Evolutionary conservation across 2,113 vertebrate species (phyloP), one percentile per base, ranked within the genome.

Genomic region (Pluvialis apricaria): DNA sequence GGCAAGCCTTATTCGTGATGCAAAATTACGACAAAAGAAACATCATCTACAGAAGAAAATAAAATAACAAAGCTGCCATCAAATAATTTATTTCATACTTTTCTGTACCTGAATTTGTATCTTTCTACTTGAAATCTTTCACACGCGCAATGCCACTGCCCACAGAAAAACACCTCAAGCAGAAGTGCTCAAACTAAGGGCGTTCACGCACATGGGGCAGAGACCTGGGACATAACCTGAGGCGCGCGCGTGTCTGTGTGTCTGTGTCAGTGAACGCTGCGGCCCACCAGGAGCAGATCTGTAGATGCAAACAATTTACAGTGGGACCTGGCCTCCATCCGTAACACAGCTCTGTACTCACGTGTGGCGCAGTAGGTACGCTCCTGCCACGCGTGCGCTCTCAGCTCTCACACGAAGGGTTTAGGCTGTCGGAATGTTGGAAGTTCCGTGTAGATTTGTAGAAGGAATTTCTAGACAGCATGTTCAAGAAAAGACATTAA

Each of bases 351-450:
- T 29, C 61, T 71, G 72, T n/a, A 10, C 49, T 29, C 14, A 1
- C 1, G 2, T 2, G 0, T 11, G 57, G 60, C 3, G 2, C 88
- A 5, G 10, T 0, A 1, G 7, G 25, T 7, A 16, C 2, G 2
- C 15, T 31, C 64, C 45, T 3, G 3, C 54, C 22, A 0, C 0
- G 0, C 1, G 0, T 0, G 9, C 3, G 6, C 26, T 10, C 52
- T 21, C 2, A 0, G 73, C 52, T 44, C 54, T 9, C 66, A 2
- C 0, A 0, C 1, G 12, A 38, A 21, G 14, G 3, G 1, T 10
- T 11, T 5, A 24, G 18, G 32, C 65, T 51, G 54, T 25, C 60
- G 65, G 28, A 82, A 65, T 1, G 6, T 0, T 54, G 4, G 4
- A 14, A 28, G 15, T 6, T 61, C 2, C 0, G 3, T 3, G 13